Evolutionary conservation across 2,797 vertebrate species (phyloP).

Genomic region (Nyctibius grandis): DNA sequence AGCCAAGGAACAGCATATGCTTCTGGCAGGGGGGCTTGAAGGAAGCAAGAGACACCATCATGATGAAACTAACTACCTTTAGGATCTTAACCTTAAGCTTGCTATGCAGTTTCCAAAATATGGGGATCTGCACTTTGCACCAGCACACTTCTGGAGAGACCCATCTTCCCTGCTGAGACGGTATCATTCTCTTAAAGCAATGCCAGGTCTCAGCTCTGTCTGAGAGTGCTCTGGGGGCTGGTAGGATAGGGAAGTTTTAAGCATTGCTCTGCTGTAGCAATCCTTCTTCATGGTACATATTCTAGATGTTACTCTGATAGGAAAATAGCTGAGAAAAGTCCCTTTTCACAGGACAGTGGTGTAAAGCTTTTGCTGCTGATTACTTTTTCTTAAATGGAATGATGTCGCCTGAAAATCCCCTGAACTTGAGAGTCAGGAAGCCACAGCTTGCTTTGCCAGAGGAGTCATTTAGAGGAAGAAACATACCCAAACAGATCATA

Average conservation of each 20-base stretch:
- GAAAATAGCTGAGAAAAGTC: neutral
- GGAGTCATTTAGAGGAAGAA: neutral
- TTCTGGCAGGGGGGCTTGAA: neutral
- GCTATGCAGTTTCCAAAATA: neutral
- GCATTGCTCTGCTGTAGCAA: rapidly evolving
- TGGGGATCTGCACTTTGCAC: too few relatives aligned
- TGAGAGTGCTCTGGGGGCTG: rapidly evolving
- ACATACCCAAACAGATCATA: neutral
- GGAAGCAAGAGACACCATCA: neutral
- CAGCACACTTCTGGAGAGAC: neutral
- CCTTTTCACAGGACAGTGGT: neutral
- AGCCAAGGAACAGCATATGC: neutral
- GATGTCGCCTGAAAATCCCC: neutral
- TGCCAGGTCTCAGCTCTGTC: neutral
- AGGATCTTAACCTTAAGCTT: neutral
- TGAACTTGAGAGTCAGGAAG: neutral
- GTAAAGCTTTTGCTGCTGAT: neutral
- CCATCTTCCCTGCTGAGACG: rapidly evolving
- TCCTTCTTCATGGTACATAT: neutral
- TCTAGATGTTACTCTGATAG: neutral
- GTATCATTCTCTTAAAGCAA: neutral
- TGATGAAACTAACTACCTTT: neutral
- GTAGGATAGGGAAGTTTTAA: neutral
- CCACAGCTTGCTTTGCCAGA: neutral
- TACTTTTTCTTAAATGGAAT: neutral